Evolutionary conservation across 1,140 invertebrate species (phyloP).

Genomic region (Cyclargus thomasi): DNA sequence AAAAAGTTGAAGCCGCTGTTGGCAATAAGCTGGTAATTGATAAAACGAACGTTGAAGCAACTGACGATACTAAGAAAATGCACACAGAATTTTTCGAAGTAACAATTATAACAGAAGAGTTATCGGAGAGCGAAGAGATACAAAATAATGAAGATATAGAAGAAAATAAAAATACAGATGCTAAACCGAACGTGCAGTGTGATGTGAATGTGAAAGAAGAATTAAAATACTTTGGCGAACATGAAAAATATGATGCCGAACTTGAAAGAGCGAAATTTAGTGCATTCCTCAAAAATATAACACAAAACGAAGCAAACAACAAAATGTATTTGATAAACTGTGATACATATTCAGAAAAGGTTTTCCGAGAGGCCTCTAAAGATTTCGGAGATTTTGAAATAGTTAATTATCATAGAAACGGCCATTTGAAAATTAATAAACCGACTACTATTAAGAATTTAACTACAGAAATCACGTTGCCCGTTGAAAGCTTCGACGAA

Average conservation of each 20-base stretch:
- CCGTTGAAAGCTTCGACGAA: constrained; percentile 29
- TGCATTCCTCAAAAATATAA: constrained; percentile 42
- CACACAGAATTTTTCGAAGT: constrained; percentile 41
- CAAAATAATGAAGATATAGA: constrained; percentile 22
- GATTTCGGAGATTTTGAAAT: constrained; percentile 48
- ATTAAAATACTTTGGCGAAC: constrained; percentile 50
- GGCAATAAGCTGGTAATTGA: background rate
- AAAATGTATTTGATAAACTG: constrained; percentile 61
- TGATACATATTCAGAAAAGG: constrained; percentile 57
- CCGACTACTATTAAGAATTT: constrained; percentile 48
- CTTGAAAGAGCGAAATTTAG: constrained; percentile 45
- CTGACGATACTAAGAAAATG: constrained; percentile 25
- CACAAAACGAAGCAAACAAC: constrained; percentile 27
- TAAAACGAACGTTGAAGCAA: background rate
- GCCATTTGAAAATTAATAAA: constrained; percentile 47
- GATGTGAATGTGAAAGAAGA: background rate
- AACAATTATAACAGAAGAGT: constrained; percentile 44
- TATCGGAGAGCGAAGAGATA: constrained; percentile 44
- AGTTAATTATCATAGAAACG: constrained; percentile 55
- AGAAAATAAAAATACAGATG: constrained; percentile 19
- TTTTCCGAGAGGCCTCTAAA: constrained; percentile 44
- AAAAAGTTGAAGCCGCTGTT: background rate
- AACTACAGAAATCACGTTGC: constrained; percentile 47
- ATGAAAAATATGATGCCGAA: constrained; percentile 53
- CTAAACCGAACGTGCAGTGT: constrained; percentile 8